Evolutionary conservation across 2,797 vertebrate genomes (phyloP).

Genomic region (Sus cebifrons): DNA sequence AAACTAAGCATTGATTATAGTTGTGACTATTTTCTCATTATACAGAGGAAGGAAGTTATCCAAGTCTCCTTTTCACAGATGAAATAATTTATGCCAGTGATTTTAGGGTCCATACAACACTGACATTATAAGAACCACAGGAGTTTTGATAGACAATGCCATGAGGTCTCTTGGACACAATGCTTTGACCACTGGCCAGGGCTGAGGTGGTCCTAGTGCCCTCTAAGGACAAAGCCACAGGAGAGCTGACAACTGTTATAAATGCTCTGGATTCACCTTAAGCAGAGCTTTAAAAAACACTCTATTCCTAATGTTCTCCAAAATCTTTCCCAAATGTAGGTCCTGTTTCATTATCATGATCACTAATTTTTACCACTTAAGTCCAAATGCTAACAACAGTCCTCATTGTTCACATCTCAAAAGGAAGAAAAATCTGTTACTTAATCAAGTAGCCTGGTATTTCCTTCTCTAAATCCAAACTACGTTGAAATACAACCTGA

Average conservation of each 20-base stretch:
- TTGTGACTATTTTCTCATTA: background rate
- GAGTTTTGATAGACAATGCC: background rate
- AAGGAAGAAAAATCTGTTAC: constrained; percentile 26
- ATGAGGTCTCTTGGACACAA: background rate
- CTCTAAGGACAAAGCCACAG: background rate
- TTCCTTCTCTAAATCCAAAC: constrained; percentile 53
- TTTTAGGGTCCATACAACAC: background rate
- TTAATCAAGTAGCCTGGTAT: constrained; percentile 56
- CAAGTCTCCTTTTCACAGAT: background rate
- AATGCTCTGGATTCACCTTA: background rate
- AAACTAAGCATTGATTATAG: background rate
- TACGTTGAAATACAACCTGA: constrained; percentile 14
- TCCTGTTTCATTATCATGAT: background rate
- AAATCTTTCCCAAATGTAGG: background rate
- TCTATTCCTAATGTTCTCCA: background rate
- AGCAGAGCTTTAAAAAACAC: background rate
- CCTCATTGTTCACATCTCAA: constrained; percentile 11
- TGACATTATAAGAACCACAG: background rate
- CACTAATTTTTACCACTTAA: background rate
- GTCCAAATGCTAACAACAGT: constrained; percentile 4
- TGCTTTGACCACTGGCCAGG: background rate
- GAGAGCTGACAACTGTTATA: background rate
- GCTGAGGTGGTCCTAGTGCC: background rate
- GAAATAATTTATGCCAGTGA: background rate
- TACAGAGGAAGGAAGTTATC: background rate